A percentile compares a stretch with the other conserved stretches of the same genome.
These are phyloP conservation scores for Leucania comma DNA, from an alignment of 2,888 invertebrate genomes.

Conservation along the genomic window DNA sequence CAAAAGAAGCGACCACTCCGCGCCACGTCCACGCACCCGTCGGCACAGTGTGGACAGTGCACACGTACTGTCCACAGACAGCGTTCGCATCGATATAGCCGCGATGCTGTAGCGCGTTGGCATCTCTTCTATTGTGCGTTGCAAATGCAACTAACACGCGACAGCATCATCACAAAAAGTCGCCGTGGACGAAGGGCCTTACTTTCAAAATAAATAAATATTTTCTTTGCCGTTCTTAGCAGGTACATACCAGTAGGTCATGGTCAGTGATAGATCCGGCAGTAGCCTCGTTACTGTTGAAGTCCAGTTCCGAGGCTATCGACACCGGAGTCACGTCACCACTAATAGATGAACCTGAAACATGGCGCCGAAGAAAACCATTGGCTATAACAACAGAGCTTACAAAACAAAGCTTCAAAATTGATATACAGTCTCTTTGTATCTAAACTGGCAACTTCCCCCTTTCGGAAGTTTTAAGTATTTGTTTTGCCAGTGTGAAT, in stretches of 20 bases:
- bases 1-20: too few species aligned
- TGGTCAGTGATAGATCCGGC: slow-evolving; percentile 92
- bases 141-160: too few species aligned
- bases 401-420: neutral
- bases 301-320: slow-evolving; percentile 91
- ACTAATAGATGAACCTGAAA: slow-evolving; percentile 89
- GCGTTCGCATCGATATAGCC: too few species aligned
- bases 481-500: slow-evolving; percentile 1
- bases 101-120: too few species aligned
- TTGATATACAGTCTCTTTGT: slow-evolving; percentile 2
- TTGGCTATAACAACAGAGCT: neutral
- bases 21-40: too few species aligned
- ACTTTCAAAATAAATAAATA: too few species aligned
- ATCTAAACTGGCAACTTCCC: slow-evolving; percentile 7
- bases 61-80: too few species aligned
- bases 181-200: too few species aligned
- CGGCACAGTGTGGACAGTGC: too few species aligned
- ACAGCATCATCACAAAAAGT: too few species aligned
- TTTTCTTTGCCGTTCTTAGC: neutral
- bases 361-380: slow-evolving; percentile 12
- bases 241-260: slow-evolving; percentile 87
- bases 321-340: slow-evolving; percentile 93
- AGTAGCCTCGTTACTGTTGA: slow-evolving; percentile 93
- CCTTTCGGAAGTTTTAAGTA: neutral
- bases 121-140: too few species aligned